These are phyloP conservation scores for Pseudococcus longispinus DNA, from an alignment of 2,888 invertebrate genomes.

Conservation along the genomic window DNA sequence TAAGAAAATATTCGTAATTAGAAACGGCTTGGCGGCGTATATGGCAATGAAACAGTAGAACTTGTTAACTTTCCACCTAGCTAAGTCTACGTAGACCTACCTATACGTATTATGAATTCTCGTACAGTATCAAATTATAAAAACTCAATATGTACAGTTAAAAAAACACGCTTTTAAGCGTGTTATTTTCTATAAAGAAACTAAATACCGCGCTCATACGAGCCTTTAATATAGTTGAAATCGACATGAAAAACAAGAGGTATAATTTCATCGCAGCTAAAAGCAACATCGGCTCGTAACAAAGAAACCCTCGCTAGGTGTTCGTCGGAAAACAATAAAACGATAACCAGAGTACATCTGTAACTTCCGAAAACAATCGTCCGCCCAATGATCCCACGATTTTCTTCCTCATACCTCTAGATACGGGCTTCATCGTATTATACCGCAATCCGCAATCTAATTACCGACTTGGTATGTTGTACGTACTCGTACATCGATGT, in stretches of 20 bases:
- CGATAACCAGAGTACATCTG: constrained; percentile 15
- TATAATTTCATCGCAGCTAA: neutral
- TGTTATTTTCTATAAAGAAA: neutral
- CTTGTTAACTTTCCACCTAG: neutral
- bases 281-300: neutral
- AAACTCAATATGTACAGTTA: neutral
- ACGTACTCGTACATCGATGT: too few species aligned
- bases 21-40: neutral
- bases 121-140: neutral
- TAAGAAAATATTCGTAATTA: neutral
- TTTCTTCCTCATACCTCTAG: constrained; percentile 27
- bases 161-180: constrained; percentile 9
- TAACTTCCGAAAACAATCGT: constrained; percentile 40
- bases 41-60: neutral
- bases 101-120: neutral
- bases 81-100: neutral
- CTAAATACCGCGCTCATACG: neutral
- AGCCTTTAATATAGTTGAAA: neutral
- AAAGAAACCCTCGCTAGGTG: neutral
- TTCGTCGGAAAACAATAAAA: constrained; percentile 12
- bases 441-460: neutral
- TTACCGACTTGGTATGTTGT: neutral
- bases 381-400: constrained; percentile 14
- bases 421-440: neutral
- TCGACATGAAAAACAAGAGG: neutral